Conservation (phyloP, 2,797 vertebrate species). For the Aulostomus chinensis region DNA sequence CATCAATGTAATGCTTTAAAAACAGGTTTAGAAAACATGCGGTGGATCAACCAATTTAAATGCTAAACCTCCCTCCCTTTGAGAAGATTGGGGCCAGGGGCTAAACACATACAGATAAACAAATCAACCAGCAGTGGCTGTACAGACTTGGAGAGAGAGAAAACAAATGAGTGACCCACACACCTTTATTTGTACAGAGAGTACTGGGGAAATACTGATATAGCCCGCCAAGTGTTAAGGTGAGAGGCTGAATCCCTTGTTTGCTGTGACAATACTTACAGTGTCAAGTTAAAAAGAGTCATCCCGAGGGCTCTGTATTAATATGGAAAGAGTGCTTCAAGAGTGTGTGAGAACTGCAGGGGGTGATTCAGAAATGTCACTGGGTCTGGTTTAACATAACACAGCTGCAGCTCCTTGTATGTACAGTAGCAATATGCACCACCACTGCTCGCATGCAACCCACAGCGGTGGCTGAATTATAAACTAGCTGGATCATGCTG, state of each 20-base stretch:
- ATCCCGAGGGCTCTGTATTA: conserved; percentile 27
- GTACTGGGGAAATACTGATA: conserved; percentile 76
- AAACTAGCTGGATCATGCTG: conserved; percentile 60
- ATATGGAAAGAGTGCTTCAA: conserved; percentile 30
- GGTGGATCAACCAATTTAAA: conserved; percentile 80
- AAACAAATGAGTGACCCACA: conserved; percentile 85
- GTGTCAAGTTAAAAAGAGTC: conserved; percentile 28
- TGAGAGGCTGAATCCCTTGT: conserved; percentile 78
- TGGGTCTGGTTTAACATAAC: conserved; percentile 37
- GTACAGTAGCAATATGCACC: conserved; percentile 44
- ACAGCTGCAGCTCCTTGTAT: conserved; percentile 21
- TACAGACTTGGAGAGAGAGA: conserved; percentile 79
- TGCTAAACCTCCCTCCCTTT: conserved; percentile 77
- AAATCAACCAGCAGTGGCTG: conserved; percentile 81
- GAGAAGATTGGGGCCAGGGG: conserved; percentile 72
- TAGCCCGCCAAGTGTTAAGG: conserved; percentile 71
- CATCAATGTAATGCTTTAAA: conserved; percentile 78
- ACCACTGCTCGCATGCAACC: conserved; percentile 28
- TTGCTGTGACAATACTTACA: conserved; percentile 62
- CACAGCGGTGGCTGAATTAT: conserved; percentile 66
- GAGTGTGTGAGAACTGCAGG: conserved; percentile 35
- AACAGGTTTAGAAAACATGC: conserved; percentile 72
- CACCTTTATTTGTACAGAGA: conserved; percentile 79
- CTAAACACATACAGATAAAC: conserved; percentile 80
- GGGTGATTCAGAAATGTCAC: conserved; percentile 37